phyloP scores from a whole-genome alignment of 2,113 vertebrate genomes.

The Proteles cristata region DNA sequence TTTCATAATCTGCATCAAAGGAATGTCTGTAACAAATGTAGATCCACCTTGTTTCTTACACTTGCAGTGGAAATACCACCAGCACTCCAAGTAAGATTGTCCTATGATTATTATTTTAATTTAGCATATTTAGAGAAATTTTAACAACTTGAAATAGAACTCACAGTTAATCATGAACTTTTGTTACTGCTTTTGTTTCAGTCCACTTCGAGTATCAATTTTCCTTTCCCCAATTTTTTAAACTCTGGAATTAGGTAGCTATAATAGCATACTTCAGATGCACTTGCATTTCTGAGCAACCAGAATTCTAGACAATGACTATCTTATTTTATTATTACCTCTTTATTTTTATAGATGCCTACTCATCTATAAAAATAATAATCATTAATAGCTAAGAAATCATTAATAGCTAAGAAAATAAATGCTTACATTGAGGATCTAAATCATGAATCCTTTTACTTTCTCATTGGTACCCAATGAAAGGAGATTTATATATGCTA shows the following conservation, averaged over 20 bases:
- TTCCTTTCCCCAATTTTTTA: neutral
- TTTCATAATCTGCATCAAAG: neutral
- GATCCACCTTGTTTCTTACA: neutral
- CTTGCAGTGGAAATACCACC: neutral
- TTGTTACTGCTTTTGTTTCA: neutral
- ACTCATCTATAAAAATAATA: no score
- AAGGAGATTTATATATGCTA: neutral
- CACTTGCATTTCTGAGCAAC: neutral
- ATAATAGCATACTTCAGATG: neutral
- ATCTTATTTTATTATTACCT: neutral
- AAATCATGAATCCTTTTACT: neutral
- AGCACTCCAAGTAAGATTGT: neutral
- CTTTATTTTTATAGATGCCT: neutral
- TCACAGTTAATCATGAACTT: neutral
- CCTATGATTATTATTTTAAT: neutral
- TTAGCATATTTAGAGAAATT: neutral
- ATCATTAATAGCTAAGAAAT: neutral
- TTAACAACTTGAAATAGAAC: neutral
- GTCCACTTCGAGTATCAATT: neutral
- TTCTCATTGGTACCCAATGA: neutral
- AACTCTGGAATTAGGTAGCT: neutral
- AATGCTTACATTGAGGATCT: neutral
- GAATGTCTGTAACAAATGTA: neutral
- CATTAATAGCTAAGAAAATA: neutral
- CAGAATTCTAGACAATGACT: neutral